These are phyloP conservation scores for Pogoniulus pusillus DNA, from an alignment of 2,797 vertebrate species.

Conservation along the genomic window DNA sequence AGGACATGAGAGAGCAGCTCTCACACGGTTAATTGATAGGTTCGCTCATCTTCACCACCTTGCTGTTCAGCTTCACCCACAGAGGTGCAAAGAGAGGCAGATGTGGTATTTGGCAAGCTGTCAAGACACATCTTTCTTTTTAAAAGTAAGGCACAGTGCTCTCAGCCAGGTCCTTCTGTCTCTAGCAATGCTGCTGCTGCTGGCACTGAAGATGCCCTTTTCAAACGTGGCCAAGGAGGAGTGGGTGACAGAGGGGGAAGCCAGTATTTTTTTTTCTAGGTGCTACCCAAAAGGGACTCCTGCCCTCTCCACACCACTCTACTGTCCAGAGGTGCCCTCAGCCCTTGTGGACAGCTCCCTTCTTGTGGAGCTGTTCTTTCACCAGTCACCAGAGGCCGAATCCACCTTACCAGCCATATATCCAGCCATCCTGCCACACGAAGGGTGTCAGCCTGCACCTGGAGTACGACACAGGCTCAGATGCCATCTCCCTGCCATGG, in stretches of 20 bases:
- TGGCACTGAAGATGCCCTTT: slow-evolving; percentile 20
- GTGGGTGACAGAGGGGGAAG: background rate
- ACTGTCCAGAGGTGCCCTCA: background rate
- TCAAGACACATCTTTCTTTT: slow-evolving; percentile 58
- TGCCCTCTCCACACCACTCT: background rate
- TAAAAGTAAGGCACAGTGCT: slow-evolving; percentile 53
- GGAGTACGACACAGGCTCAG: background rate
- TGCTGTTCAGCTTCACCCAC: slow-evolving; percentile 60
- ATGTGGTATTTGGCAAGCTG: slow-evolving; percentile 72
- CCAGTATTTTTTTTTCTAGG: background rate
- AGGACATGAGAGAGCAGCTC: background rate
- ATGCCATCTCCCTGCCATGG: background rate
- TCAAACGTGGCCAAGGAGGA: background rate
- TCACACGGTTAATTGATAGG: slow-evolving; percentile 54
- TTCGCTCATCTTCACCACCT: slow-evolving; percentile 53
- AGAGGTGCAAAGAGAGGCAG: slow-evolving; percentile 73
- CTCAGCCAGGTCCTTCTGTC: slow-evolving; percentile 50
- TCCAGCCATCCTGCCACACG: background rate
- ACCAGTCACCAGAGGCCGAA: background rate
- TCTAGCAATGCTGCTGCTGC: slow-evolving; percentile 18
- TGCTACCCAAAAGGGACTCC: background rate
- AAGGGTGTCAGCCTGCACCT: background rate
- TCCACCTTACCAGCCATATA: background rate
- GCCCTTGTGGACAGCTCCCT: background rate
- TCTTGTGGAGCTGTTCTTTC: background rate